Conservation (phyloP, 1,140 invertebrate species). For the Oryzaephilus surinamensis region DNA sequence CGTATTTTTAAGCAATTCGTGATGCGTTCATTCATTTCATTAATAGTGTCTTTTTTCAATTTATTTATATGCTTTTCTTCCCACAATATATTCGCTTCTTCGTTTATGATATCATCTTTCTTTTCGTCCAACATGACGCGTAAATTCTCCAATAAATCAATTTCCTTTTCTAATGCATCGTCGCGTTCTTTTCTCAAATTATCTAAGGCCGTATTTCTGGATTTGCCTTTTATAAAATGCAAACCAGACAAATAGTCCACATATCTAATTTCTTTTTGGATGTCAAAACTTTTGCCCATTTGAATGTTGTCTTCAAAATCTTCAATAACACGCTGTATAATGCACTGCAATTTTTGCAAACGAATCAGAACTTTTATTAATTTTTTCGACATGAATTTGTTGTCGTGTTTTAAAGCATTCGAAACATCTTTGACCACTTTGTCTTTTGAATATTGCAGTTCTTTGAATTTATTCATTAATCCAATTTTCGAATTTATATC, state of each 20-base stretch:
- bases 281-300: slow-evolving; percentile 16
- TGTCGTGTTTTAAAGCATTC: slow-evolving; percentile 10
- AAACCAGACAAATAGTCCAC: slow-evolving; percentile 18
- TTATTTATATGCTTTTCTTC: slow-evolving; percentile 26
- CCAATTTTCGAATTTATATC: slow-evolving; percentile 18
- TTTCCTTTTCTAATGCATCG: slow-evolving; percentile 14
- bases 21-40: slow-evolving; percentile 24
- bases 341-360: slow-evolving; percentile 24
- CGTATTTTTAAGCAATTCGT: slow-evolving; percentile 16
- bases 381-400: slow-evolving; percentile 23
- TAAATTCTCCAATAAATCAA: slow-evolving; percentile 18
- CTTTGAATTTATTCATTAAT: slow-evolving; percentile 20
- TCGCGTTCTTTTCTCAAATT: slow-evolving; percentile 20
- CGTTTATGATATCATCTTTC: slow-evolving; percentile 15
- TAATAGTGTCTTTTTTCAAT: slow-evolving; percentile 20
- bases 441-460: slow-evolving; percentile 21
- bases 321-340: slow-evolving; percentile 21
- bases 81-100: slow-evolving; percentile 25
- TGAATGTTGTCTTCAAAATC: slow-evolving; percentile 21
- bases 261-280: slow-evolving; percentile 23
- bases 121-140: slow-evolving; percentile 14
- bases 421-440: slow-evolving; percentile 16
- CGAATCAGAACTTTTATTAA: slow-evolving; percentile 21
- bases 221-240: slow-evolving; percentile 16
- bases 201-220: slow-evolving; percentile 16